A percentile compares a stretch with the other conserved stretches of the same genome.
Evolutionary conservation across 2,888 invertebrate genomes (phyloP).

Genomic region (Oligia strigilis): DNA sequence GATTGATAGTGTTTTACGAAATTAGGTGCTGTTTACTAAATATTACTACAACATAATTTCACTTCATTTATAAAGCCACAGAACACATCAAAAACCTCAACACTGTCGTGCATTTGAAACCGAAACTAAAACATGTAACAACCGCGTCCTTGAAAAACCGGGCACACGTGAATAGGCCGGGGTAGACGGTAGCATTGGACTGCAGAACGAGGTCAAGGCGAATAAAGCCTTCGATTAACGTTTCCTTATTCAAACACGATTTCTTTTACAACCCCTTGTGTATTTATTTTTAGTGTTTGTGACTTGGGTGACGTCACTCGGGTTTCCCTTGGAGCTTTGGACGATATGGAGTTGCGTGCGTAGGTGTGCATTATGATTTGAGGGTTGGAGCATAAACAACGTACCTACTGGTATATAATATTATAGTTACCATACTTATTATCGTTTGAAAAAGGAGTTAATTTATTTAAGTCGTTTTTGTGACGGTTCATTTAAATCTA

Average conservation of each 20-base stretch:
- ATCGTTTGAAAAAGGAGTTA: slow-evolving; percentile 18
- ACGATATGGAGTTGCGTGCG: slow-evolving; percentile 43
- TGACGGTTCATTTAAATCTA: neutral
- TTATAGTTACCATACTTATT: slow-evolving; percentile 5
- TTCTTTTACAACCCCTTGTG: slow-evolving; percentile 66
- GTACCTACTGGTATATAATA: slow-evolving; percentile 8
- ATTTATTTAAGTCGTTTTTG: neutral
- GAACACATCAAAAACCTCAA: slow-evolving; percentile 6
- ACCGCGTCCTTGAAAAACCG: slow-evolving; percentile 68
- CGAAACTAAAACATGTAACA: slow-evolving; percentile 50
- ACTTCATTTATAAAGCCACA: slow-evolving; percentile 1
- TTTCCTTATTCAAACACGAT: slow-evolving; percentile 70
- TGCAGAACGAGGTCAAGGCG: slow-evolving; percentile 70
- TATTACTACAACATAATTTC: neutral
- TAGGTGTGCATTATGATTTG: slow-evolving; percentile 52
- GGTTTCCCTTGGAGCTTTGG: slow-evolving; percentile 44
- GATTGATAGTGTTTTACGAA: neutral
- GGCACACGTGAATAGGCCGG: slow-evolving; percentile 64
- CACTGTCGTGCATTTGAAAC: slow-evolving; percentile 30
- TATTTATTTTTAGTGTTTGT: slow-evolving; percentile 65
- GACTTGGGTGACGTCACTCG: slow-evolving; percentile 55
- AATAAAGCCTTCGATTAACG: slow-evolving; percentile 70
- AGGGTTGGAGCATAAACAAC: slow-evolving; percentile 31
- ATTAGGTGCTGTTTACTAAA: neutral
- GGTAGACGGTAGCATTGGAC: slow-evolving; percentile 69